Evolutionary conservation across 2,797 vertebrate species (phyloP).

Genomic region (Myotis planiceps): DNA sequence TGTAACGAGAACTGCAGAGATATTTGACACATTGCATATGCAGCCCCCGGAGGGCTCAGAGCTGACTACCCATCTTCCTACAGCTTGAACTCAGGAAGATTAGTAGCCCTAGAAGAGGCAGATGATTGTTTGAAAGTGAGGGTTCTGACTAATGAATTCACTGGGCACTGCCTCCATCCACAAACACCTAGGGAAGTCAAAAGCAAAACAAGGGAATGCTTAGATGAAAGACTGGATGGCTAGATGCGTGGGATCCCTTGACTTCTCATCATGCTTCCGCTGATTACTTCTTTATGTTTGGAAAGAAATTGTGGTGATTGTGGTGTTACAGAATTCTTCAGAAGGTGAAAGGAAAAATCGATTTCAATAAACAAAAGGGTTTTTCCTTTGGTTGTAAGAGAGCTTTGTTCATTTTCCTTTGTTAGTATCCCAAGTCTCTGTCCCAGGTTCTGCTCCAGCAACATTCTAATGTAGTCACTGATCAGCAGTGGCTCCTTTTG

Average conservation of each 20-base stretch:
- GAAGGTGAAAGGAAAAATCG: not conserved
- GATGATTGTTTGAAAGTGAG: not conserved
- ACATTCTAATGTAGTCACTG: not conserved
- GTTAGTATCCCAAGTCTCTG: not conserved
- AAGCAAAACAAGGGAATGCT: not conserved
- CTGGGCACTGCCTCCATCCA: not conserved
- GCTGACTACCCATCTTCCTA: not conserved
- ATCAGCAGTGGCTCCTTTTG: not conserved
- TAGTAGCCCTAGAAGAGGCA: not conserved
- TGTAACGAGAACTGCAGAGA: constrained; percentile 12
- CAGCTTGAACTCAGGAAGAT: not conserved
- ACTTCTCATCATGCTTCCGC: not conserved
- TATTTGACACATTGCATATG: not conserved
- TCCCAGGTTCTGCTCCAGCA: not conserved
- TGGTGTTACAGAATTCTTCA: not conserved
- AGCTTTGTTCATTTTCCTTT: not conserved
- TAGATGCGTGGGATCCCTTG: not conserved
- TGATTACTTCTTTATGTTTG: not conserved
- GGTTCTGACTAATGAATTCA: not conserved
- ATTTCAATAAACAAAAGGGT: not conserved
- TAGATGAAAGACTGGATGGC: not conserved
- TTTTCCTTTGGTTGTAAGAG: not conserved
- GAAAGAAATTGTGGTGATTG: not conserved
- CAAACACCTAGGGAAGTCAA: not conserved
- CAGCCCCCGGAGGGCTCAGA: not conserved